Evolutionary conservation across 2,888 invertebrate species (phyloP).

Genomic region (Ectemnius cavifrons): DNA sequence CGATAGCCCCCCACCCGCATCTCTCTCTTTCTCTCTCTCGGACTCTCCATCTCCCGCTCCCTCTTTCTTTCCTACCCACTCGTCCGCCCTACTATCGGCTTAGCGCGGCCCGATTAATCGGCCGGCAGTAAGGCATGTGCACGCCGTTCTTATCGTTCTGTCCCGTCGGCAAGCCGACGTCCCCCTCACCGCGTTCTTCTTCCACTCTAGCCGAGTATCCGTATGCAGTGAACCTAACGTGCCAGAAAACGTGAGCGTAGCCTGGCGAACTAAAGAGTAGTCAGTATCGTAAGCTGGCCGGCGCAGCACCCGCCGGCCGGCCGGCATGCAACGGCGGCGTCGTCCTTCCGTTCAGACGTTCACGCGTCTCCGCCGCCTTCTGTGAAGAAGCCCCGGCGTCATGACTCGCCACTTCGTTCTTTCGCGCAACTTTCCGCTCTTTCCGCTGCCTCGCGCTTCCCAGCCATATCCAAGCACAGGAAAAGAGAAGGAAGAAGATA

Average conservation of each 20-base stretch:
- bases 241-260: slow-evolving; percentile 32
- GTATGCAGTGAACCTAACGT: too few relatives aligned
- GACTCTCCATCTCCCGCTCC: background rate
- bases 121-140: slow-evolving; percentile 1
- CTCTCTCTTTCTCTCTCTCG: too few relatives aligned
- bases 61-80: background rate
- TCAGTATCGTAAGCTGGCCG: slow-evolving; percentile 48
- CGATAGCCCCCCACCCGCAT: slow-evolving; percentile 5
- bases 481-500: too few relatives aligned
- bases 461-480: slow-evolving; percentile 3
- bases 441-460: slow-evolving; percentile 17
- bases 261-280: slow-evolving; percentile 1
- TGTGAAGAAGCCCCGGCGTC: too few relatives aligned
- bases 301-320: slow-evolving; percentile 64
- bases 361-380: background rate
- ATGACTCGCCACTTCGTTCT: background rate
- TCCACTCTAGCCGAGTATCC: slow-evolving; percentile 17
- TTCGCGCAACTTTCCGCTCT: background rate
- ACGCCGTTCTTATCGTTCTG: slow-evolving; percentile 3
- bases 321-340: slow-evolving; percentile 43
- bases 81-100: slow-evolving; percentile 1
- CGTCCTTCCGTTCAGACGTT: slow-evolving; percentile 20
- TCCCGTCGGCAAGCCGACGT: too few relatives aligned
- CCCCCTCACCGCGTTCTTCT: background rate
- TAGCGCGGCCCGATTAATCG: background rate